Evolutionary conservation across 1,140 invertebrate genomes (phyloP).

Genomic region (Tyrophagus putrescentiae): DNA sequence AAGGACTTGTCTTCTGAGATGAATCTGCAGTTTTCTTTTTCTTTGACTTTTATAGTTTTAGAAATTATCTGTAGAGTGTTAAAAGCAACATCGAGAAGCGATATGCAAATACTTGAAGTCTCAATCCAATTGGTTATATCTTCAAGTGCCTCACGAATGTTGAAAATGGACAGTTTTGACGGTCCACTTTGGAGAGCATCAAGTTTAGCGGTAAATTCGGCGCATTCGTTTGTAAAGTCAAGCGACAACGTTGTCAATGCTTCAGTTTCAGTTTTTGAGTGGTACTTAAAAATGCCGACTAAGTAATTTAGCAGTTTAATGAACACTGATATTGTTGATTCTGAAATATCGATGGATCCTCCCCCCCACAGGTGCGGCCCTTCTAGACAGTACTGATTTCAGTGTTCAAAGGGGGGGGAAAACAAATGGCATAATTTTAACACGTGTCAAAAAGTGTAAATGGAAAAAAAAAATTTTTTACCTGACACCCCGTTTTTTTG

Average conservation of each 20-base stretch:
- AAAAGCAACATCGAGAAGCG: slow-evolving; percentile 6
- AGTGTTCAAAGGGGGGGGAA: too few species aligned
- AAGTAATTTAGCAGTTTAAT: not conserved
- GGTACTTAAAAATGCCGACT: not conserved
- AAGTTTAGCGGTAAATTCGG: not conserved
- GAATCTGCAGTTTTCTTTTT: not conserved
- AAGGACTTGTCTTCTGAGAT: not conserved
- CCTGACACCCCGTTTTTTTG: too few species aligned
- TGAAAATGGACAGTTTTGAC: not conserved
- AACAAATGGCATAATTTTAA: not conserved
- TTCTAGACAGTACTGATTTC: slow-evolving; percentile 14
- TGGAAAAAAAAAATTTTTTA: too few species aligned
- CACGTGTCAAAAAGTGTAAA: too few species aligned
- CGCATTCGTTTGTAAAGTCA: not conserved
- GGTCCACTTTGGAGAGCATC: slow-evolving; percentile 1
- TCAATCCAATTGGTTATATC: slow-evolving; percentile 5
- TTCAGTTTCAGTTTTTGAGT: not conserved
- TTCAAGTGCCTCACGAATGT: not conserved
- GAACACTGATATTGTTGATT: not conserved
- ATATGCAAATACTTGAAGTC: not conserved
- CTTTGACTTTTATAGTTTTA: not conserved
- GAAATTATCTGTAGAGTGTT: not conserved
- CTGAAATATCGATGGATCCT: not conserved
- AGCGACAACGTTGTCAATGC: not conserved
- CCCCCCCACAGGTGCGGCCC: not conserved